Evolutionary conservation across 2,888 invertebrate genomes (phyloP).

Genomic region (Corbicula japonica): DNA sequence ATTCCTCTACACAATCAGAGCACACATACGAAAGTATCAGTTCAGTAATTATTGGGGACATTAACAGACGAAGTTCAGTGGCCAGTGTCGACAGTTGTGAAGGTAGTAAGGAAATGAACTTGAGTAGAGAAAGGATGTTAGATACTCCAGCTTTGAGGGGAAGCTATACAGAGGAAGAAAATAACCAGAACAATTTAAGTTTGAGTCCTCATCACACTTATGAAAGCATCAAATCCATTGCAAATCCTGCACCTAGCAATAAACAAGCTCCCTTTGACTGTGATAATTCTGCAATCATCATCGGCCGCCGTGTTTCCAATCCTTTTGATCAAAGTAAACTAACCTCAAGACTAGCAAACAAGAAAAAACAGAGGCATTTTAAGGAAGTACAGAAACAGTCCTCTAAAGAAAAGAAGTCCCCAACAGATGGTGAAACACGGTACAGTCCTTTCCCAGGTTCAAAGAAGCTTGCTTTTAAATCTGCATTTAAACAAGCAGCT

Average conservation of each 20-base stretch:
- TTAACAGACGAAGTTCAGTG: constrained; percentile 12
- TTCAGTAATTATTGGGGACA: constrained; percentile 16
- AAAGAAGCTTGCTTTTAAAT: constrained; percentile 60
- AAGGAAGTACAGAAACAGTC: constrained; percentile 3
- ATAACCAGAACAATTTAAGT: background rate
- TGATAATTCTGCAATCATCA: constrained; percentile 54
- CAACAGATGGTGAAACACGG: constrained; percentile 39
- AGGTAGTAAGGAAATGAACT: background rate
- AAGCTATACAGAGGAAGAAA: background rate
- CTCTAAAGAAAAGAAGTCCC: background rate
- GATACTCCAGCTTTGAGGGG: background rate
- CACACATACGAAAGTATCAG: constrained; percentile 54
- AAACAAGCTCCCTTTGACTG: constrained; percentile 18
- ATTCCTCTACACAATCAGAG: constrained; percentile 13
- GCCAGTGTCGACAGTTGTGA: background rate
- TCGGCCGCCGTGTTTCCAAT: constrained; percentile 46
- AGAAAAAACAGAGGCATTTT: constrained; percentile 13
- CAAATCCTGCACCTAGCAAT: background rate
- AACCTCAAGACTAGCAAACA: constrained; percentile 24
- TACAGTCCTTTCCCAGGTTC: constrained; percentile 58
- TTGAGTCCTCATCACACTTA: constrained; percentile 20
- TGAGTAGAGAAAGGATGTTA: background rate
- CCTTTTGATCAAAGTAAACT: constrained; percentile 29
- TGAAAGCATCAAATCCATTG: constrained; percentile 23
- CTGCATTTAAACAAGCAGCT: constrained; percentile 43